These are phyloP conservation scores for Plodia interpunctella DNA, from an alignment of 1,140 invertebrate genomes.

Conservation along the genomic window DNA sequence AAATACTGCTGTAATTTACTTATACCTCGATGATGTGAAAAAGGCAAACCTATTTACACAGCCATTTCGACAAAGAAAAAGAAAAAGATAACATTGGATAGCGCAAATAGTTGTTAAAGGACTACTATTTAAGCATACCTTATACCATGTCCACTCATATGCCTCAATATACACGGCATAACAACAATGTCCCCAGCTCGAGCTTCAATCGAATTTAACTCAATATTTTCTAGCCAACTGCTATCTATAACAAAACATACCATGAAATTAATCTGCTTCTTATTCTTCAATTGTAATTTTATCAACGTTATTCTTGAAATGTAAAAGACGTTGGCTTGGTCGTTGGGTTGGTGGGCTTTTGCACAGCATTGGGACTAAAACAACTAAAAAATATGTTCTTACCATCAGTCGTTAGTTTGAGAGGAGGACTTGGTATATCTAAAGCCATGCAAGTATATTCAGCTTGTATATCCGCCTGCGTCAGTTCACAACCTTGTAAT, in stretches of 20 bases:
- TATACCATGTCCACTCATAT: conserved; percentile 52
- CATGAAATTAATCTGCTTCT: too few relatives aligned
- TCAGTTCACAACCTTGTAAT: conserved; percentile 57
- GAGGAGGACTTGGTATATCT: conserved; percentile 46
- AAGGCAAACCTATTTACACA: too few relatives aligned
- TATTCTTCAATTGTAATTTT: too few relatives aligned
- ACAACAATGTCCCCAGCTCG: conserved; percentile 55
- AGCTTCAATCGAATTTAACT: conserved; percentile 60
- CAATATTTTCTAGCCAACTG: conserved; percentile 64
- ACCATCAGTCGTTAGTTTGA: conserved; percentile 67
- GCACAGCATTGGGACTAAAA: too few relatives aligned
- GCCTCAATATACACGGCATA: conserved; percentile 58
- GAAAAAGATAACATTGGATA: too few relatives aligned
- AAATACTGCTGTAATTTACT: conserved; percentile 25
- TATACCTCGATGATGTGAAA: neutral
- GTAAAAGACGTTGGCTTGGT: too few relatives aligned
- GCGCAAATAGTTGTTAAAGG: too few relatives aligned
- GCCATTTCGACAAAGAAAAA: too few relatives aligned
- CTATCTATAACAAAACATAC: conserved; percentile 42
- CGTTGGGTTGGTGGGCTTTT: too few relatives aligned
- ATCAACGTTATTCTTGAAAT: too few relatives aligned
- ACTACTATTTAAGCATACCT: conserved; percentile 45
- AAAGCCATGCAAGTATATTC: conserved; percentile 65
- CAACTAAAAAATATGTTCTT: conserved; percentile 23
- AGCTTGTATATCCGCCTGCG: conserved; percentile 63